phyloP scores from a whole-genome alignment of 2,797 vertebrate species.

The Paedocypris micromegethes region DNA sequence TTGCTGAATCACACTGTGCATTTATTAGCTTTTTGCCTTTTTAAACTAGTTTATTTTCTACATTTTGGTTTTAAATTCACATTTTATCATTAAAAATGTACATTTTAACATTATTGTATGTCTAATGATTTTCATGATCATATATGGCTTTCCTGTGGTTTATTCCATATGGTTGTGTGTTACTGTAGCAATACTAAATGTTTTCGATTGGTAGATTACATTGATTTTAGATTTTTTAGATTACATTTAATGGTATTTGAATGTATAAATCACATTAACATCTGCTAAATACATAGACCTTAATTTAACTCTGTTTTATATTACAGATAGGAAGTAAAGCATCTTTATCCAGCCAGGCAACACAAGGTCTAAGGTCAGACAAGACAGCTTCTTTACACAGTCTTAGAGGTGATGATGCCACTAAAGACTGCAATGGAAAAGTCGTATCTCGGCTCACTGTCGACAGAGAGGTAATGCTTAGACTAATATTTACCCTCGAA shows the following conservation, averaged over 20 bases:
- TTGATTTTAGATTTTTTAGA: too few relatives aligned
- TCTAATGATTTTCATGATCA: too few relatives aligned
- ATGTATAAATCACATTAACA: too few relatives aligned
- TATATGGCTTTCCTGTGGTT: too few relatives aligned
- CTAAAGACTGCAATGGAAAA: slow-evolving; percentile 69
- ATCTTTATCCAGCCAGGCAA: slow-evolving; percentile 64
- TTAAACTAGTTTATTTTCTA: too few relatives aligned
- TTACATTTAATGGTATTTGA: too few relatives aligned
- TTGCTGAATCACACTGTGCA: neutral
- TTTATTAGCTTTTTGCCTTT: too few relatives aligned
- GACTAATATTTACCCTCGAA: neutral
- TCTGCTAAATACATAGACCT: neutral
- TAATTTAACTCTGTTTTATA: slow-evolving; percentile 6
- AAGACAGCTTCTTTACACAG: slow-evolving; percentile 43
- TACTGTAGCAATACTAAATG: too few relatives aligned
- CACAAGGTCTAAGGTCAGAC: slow-evolving; percentile 56
- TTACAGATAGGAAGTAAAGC: slow-evolving; percentile 56
- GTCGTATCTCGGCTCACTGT: slow-evolving; percentile 61
- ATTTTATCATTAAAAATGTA: neutral
- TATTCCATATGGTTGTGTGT: too few relatives aligned
- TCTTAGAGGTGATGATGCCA: slow-evolving; percentile 45
- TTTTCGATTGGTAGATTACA: too few relatives aligned
- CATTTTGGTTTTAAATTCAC: neutral
- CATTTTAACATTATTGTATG: too few relatives aligned
- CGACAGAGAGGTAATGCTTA: slow-evolving; percentile 56